These are phyloP conservation scores for Podocnemis expansa DNA, from an alignment of 2,113 vertebrate genomes.

Conservation along the genomic window DNA sequence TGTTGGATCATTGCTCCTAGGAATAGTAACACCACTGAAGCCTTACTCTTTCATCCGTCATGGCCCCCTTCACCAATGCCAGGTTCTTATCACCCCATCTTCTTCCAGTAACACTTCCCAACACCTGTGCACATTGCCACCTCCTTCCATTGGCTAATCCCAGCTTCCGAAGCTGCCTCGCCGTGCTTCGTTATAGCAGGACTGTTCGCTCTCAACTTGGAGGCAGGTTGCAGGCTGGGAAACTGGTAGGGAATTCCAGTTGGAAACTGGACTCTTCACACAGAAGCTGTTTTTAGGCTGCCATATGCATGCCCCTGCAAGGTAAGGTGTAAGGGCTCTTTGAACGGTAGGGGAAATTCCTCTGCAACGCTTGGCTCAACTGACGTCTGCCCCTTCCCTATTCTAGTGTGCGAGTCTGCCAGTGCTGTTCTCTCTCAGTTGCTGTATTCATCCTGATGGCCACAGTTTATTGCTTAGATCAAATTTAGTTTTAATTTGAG, in stretches of 20 bases:
- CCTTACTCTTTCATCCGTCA: background rate
- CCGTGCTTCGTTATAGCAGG: background rate
- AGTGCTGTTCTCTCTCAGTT: background rate
- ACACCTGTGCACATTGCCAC: background rate
- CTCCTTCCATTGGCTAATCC: background rate
- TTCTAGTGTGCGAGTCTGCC: background rate
- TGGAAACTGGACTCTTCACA: background rate
- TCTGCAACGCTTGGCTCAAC: slow-evolving; percentile 15
- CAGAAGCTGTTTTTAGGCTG: background rate
- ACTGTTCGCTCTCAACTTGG: background rate
- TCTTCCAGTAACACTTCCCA: background rate
- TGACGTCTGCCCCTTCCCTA: background rate
- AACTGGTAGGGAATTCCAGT: background rate
- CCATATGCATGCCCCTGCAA: background rate
- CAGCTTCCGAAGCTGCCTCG: background rate
- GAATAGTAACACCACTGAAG: background rate
- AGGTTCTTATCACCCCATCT: slow-evolving; percentile 14
- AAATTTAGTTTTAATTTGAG: slow-evolving; percentile 22
- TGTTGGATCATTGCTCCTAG: slow-evolving; percentile 19
- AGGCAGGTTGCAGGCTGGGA: background rate
- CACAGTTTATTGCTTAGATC: slow-evolving; percentile 35
- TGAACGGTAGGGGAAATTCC: slow-evolving; percentile 52
- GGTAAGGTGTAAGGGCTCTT: slow-evolving; percentile 34
- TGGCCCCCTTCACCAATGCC: background rate
- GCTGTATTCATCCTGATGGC: slow-evolving; percentile 40